Base-by-base conservation (phyloP, 2,797 vertebrate species). In the Liparis tanakae region DNA sequence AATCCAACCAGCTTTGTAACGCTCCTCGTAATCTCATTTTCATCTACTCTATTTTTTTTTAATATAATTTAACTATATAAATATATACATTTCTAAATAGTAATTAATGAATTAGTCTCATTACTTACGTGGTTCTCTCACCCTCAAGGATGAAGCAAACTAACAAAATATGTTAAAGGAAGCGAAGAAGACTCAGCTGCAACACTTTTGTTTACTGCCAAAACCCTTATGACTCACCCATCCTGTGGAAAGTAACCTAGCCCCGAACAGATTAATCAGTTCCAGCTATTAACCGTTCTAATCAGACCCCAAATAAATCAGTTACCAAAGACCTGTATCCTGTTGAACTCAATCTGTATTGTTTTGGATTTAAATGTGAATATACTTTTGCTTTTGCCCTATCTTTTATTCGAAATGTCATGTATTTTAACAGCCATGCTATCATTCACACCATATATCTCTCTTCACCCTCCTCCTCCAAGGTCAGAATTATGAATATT, bases 141-240 rank as follows among this genome's bases (percentile, higher is more conserved):
- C 9, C 4, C 3, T 39, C n/a, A 25, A 50, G 0, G 33, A 8
- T 0, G 22, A 17, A n/a, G 22, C 7, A 54, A 46, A 25, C 7
- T 36, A 9, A 13, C 6, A 2, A 30, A 6, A 7, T 7, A 22
- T 6, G 1, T 51, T 14, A 46, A 6, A 77, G 81, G 78, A 83
- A 80, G 33, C 74, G 46, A 70, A 20, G 8, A 15, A 41, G 7
- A 8, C 14, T 7, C 15, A 53, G 12, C 44, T 50, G 68, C 36
- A 9, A 37, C 0, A 0, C 1, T 36, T 10, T 3, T 10, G 36
- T 64, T 74, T 83, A 71, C 81, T 72, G 74, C 8, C 36, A 34
- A 68, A 74, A 78, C 57, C 75, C 69, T 3, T 14, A 37, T 73
- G 67, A 68, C 36, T 34, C 76, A 63, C 1, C 20, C 18, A 63